These are phyloP conservation scores for Kryphioiulus occultus DNA, from an alignment of 2,888 invertebrate genomes.

Conservation along the genomic window DNA sequence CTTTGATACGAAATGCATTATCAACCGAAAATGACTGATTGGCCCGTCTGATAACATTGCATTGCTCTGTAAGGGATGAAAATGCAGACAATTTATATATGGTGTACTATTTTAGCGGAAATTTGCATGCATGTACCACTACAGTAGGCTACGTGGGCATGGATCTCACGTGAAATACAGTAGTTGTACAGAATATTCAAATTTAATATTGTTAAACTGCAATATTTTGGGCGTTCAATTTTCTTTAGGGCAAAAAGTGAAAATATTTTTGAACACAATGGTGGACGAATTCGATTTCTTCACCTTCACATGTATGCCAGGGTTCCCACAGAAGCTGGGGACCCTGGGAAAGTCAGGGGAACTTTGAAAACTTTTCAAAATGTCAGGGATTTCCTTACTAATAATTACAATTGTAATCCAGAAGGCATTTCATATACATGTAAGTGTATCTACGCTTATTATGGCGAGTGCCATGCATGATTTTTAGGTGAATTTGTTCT, in stretches of 20 bases:
- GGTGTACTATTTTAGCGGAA: background rate
- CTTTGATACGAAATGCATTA: slow-evolving; percentile 24
- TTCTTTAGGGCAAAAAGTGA: too few species aligned
- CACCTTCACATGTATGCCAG: too few species aligned
- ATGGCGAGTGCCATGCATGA: too few species aligned
- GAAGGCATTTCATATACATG: too few species aligned
- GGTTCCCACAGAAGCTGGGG: too few species aligned
- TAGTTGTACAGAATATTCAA: background rate
- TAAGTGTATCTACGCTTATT: too few species aligned
- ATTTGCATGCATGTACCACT: background rate
- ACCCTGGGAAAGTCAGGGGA: too few species aligned
- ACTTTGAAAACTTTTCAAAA: too few species aligned
- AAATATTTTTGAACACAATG: too few species aligned
- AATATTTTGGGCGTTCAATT: background rate
- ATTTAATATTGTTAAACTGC: background rate
- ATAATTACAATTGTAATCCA: too few species aligned
- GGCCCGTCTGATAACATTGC: slow-evolving; percentile 3
- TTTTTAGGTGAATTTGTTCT: too few species aligned
- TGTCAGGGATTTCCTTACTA: too few species aligned
- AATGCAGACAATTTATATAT: background rate
- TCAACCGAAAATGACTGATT: slow-evolving; percentile 20
- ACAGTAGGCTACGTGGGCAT: background rate
- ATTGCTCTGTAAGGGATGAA: background rate
- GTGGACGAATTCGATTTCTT: background rate
- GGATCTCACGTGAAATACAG: background rate